Conservation (phyloP, 2,888 invertebrate species). For the Pomacea canaliculata region DNA sequence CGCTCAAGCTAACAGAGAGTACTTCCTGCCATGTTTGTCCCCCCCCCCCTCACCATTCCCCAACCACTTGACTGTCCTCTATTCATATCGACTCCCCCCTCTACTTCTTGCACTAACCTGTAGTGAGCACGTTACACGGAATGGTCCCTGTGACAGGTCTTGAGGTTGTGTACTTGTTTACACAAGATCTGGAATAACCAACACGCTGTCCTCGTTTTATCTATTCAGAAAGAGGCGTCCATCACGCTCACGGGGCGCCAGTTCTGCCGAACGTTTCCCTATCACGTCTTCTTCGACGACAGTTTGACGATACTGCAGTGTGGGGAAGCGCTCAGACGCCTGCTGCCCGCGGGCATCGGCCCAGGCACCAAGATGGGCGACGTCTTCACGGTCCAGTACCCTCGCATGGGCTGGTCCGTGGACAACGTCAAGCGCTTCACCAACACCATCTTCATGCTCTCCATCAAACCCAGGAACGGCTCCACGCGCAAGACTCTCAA, state of each 20-base stretch:
- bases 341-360: constrained; percentile 33
- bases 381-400: constrained; percentile 55
- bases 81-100: too few relatives aligned
- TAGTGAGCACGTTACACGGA: too few relatives aligned
- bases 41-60: too few relatives aligned
- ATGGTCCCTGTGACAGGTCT: too few relatives aligned
- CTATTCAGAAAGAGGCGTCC: constrained; percentile 13
- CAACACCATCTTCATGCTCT: constrained; percentile 60
- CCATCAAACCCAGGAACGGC: constrained; percentile 27
- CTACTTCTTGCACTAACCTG: too few relatives aligned
- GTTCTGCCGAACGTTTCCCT: constrained; percentile 63
- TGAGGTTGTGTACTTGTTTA: too few relatives aligned
- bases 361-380: constrained; percentile 39
- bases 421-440: constrained; percentile 58
- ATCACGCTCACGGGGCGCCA: constrained; percentile 44
- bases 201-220: neutral
- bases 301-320: constrained; percentile 52
- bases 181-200: too few relatives aligned
- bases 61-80: too few relatives aligned
- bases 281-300: constrained; percentile 62
- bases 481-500: constrained; percentile 7
- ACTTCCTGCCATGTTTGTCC: too few relatives aligned
- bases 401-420: constrained; percentile 54
- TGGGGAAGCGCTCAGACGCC: constrained; percentile 50
- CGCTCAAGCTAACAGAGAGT: too few relatives aligned